Evolutionary conservation across 1,140 invertebrate species (phyloP).

Genomic region (Archegozetes longisetosus): DNA sequence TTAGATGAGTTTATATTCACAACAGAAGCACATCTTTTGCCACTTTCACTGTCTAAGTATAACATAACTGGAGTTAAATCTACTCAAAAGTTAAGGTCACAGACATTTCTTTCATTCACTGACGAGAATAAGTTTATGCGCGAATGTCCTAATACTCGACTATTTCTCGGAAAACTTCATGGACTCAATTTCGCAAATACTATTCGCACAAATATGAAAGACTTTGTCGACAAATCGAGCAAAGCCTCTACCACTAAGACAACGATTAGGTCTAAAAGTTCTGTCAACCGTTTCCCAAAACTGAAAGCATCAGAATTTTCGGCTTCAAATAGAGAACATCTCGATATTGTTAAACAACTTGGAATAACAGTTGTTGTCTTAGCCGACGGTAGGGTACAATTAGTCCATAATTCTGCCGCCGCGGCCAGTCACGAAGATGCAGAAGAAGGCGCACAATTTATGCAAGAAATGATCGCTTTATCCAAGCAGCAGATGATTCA

Average conservation of each 20-base stretch:
- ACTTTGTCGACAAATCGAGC: background rate
- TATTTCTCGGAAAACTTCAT: constrained; percentile 4
- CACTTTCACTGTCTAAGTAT: constrained; percentile 53
- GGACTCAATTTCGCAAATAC: background rate
- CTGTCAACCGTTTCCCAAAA: constrained; percentile 12
- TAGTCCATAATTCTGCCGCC: constrained; percentile 56
- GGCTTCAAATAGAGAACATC: constrained; percentile 72
- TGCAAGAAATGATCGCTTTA: constrained; percentile 91
- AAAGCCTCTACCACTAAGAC: background rate
- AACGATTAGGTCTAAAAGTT: background rate
- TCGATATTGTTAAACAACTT: constrained; percentile 74
- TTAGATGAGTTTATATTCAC: constrained; percentile 94
- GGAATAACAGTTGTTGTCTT: constrained; percentile 79
- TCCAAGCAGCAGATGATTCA: constrained; percentile 45
- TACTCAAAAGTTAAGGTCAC: background rate
- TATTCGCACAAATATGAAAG: constrained; percentile 9
- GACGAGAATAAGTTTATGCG: background rate
- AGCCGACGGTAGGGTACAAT: constrained; percentile 71
- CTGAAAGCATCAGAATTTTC: constrained; percentile 36
- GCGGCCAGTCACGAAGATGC: constrained; percentile 66
- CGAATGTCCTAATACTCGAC: constrained; percentile 1
- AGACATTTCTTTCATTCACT: background rate
- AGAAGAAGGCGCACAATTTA: constrained; percentile 80
- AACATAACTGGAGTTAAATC: constrained; percentile 22
- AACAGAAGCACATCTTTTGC: constrained; percentile 89